Conservation (phyloP, 2,113 vertebrate genomes). For the Psittacula cyanocephala region DNA sequence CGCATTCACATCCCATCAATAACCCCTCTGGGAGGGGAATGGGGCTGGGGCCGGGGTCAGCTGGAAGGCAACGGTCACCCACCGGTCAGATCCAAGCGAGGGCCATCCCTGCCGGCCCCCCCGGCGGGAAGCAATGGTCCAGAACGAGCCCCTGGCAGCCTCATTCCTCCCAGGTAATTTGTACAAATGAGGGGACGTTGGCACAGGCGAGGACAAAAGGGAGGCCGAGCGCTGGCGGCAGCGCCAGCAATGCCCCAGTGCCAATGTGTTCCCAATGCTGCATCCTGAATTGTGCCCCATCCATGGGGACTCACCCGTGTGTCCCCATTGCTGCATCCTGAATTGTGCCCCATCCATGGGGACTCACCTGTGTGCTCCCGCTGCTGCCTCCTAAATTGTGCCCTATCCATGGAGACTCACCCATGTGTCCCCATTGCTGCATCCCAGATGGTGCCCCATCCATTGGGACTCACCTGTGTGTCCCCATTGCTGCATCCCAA, state of each 20-base stretch:
- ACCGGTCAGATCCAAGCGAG: slow-evolving; percentile 92
- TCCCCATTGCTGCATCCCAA: fast-evolving
- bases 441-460: not conserved
- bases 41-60: slow-evolving; percentile 84
- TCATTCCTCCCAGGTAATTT: slow-evolving; percentile 95
- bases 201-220: slow-evolving; percentile 68
- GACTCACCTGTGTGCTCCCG: not conserved
- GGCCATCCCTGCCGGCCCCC: slow-evolving; percentile 86
- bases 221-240: not conserved
- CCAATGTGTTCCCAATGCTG: fast-evolving
- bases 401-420: fast-evolving
- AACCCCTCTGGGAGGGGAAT: slow-evolving; percentile 73
- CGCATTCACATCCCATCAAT: slow-evolving; percentile 81
- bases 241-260: not conserved
- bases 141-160: slow-evolving; percentile 84
- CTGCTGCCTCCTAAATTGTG: fast-evolving
- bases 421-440: too few species aligned
- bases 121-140: slow-evolving; percentile 88
- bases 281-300: fast-evolving
- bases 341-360: fast-evolving
- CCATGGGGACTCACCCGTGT: fast-evolving
- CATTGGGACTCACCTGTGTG: not conserved
- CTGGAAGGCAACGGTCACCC: slow-evolving; percentile 92
- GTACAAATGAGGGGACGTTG: slow-evolving; percentile 89
- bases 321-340: not conserved